Base-by-base conservation (phyloP, 2,797 vertebrate species). In the Podarcis lilfordi region DNA sequence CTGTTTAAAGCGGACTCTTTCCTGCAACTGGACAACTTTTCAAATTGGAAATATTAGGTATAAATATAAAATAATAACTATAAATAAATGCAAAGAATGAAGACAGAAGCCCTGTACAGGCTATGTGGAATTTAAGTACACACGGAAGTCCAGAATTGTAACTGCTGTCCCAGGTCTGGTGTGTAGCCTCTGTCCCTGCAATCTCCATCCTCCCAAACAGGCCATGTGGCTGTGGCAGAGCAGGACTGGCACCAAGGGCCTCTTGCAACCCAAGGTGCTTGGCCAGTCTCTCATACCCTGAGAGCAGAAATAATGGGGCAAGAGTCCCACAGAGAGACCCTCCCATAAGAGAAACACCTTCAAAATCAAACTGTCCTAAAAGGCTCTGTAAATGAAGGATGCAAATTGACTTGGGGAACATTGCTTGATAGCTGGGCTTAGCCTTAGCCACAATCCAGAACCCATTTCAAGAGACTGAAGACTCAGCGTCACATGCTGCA, bases 401-500 rank as follows among this genome's bases (percentile, higher is more conserved):
- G 79, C 4, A 59, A 8, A 75, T 76, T 50, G 35, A 3, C 8
- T 92, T 87, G 71, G 86, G 29, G 61, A 35, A 89, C 68, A 27
- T 21, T 75, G 13, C 5, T 81, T 86, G 43, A 59, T 84, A 75
- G 0, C 79, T 23, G 80, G 75, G 32, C 32, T 74, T 77, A 68
- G 8, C 2, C 78, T 55, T 79, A 17, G 3, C 8, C 66, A 43
- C 86, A 91, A 88, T 35, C 2, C 0, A 1, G 84, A 86, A 61
- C 76, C 43, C 66, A 90, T 90, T 40, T 84, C 45, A 88, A 2
- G 1, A 68, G 91, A 84, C 13, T 86, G 77, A 88, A 87, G 84
- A 0, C 15, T 15, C 80, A 71, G 85, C 87, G 35, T 75, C 4
- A 21, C n/a, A 50, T 86, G 64, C 27, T 75, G 90, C 68, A 8